These are phyloP conservation scores for Pomatorhinus ruficollis DNA, from an alignment of 2,113 vertebrate species.

Conservation along the genomic window DNA sequence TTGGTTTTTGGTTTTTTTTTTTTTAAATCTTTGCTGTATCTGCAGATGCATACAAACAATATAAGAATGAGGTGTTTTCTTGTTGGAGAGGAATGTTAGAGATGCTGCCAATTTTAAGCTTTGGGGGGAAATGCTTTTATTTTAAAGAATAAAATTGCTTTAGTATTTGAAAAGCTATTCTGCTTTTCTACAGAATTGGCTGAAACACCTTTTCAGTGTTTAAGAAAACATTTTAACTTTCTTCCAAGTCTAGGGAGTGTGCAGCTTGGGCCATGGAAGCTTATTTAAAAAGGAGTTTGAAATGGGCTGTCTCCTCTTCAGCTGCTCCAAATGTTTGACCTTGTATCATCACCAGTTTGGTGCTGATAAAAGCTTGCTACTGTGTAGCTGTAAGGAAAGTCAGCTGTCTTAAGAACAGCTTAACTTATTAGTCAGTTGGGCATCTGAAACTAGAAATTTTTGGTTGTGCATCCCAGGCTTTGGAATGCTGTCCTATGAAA, in stretches of 20 bases:
- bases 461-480: neutral
- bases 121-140: neutral
- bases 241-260: neutral
- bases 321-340: neutral
- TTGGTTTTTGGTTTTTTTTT: neutral
- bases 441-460: constrained; percentile 9
- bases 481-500: neutral
- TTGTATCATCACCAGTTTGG: neutral
- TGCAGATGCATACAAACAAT: neutral
- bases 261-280: neutral
- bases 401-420: neutral
- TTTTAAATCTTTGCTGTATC: neutral
- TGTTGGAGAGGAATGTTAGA: neutral
- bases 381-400: neutral
- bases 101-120: neutral
- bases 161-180: neutral
- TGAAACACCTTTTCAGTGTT: neutral
- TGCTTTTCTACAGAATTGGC: neutral
- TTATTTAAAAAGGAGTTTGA: constrained; percentile 41
- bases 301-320: neutral
- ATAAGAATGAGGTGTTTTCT: neutral
- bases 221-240: neutral
- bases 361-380: constrained; percentile 23
- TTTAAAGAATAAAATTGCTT: neutral
- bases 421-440: neutral